These are phyloP conservation scores for Heliconius nattereri DNA, from an alignment of 1,140 invertebrate genomes.

Conservation along the genomic window DNA sequence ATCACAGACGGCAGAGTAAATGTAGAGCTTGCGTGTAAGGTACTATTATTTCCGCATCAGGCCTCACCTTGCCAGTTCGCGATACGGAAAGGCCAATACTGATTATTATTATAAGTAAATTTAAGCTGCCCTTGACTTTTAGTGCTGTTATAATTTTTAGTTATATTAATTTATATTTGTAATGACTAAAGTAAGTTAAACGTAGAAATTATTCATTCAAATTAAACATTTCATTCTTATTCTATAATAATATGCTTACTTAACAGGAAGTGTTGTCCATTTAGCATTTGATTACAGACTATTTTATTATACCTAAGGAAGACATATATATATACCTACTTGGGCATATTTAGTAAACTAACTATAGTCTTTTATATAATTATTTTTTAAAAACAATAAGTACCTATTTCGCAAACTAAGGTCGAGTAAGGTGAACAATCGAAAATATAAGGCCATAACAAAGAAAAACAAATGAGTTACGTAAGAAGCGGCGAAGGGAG, in stretches of 20 bases:
- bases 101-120: constrained; percentile 54
- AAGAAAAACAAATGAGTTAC: neutral
- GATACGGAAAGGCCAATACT: constrained; percentile 61
- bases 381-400: neutral
- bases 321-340: too few species aligned
- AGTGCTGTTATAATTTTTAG: neutral
- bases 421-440: neutral
- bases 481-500: constrained; percentile 20
- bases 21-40: constrained; percentile 59
- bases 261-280: too few species aligned
- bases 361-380: too few species aligned
- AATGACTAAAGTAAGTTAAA: too few species aligned
- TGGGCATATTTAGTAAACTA: too few species aligned
- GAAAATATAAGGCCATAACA: neutral
- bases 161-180: too few species aligned
- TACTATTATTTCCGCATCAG: constrained; percentile 63
- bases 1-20: constrained; percentile 30
- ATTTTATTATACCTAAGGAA: too few species aligned
- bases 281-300: too few species aligned
- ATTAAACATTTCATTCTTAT: too few species aligned
- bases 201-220: too few species aligned
- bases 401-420: neutral
- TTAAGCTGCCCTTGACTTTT: constrained; percentile 27
- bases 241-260: too few species aligned
- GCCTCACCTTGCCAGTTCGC: constrained; percentile 56